Evolutionary conservation across 2,888 invertebrate species (phyloP).

Genomic region (Aphrophora alni): DNA sequence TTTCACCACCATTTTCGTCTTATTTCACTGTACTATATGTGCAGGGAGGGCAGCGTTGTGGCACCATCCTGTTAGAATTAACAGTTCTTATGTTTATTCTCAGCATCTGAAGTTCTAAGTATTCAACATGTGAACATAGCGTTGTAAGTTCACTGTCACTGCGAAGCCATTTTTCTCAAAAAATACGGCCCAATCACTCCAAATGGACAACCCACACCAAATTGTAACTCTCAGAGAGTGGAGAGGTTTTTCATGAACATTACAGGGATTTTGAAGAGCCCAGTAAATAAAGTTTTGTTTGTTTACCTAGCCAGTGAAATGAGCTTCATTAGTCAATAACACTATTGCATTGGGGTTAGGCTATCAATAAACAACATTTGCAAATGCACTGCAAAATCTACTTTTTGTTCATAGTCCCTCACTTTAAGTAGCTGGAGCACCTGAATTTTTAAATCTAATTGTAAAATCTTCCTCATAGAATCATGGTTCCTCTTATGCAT

Average conservation of each 20-base stretch:
- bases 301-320: conserved; percentile 23
- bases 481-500: too few relatives aligned
- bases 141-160: conserved; percentile 51
- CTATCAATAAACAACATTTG: too few relatives aligned
- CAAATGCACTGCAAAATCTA: too few relatives aligned
- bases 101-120: not conserved
- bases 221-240: conserved; percentile 48
- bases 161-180: conserved; percentile 50
- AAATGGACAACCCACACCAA: conserved; percentile 45
- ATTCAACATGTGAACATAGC: conserved; percentile 48
- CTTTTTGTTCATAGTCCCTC: too few relatives aligned
- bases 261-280: conserved; percentile 43
- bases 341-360: too few relatives aligned
- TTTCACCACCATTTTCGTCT: too few relatives aligned
- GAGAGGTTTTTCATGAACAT: conserved; percentile 48
- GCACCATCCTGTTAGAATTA: conserved; percentile 36
- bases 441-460: too few relatives aligned
- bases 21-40: too few relatives aligned
- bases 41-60: too few relatives aligned
- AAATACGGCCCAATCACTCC: conserved; percentile 48
- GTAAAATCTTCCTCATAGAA: too few relatives aligned
- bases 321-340: conserved; percentile 9
- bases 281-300: conserved; percentile 34
- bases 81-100: not conserved
- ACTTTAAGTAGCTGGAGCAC: too few relatives aligned